A percentile compares a stretch with the other conserved stretches of the same genome.
Conservation (phyloP, 2,888 invertebrate genomes). For the Drosophila prolongata region DNA sequence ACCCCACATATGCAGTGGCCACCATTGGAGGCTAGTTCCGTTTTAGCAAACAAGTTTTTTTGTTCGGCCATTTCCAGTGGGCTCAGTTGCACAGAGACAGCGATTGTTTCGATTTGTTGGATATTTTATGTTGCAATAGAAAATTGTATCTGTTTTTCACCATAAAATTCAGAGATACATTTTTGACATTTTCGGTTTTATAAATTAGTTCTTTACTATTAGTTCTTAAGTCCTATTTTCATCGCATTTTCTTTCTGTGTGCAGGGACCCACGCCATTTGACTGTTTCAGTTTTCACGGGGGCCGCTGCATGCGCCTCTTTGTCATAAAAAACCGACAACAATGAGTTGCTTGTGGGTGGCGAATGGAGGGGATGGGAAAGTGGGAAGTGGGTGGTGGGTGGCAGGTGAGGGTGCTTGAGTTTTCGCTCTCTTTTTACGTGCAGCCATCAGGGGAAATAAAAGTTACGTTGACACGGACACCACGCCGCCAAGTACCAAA, state of each 20-base stretch:
- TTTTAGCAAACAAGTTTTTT: conserved; percentile 57
- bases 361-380: neutral
- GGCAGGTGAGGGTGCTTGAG: conserved; percentile 33
- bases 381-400: neutral
- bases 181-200: neutral
- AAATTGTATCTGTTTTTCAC: too few species aligned
- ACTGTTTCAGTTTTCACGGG: conserved; percentile 67
- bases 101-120: neutral
- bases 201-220: neutral
- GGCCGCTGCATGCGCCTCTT: conserved; percentile 45
- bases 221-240: neutral
- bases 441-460: conserved; percentile 71
- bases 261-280: conserved; percentile 47
- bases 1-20: conserved; percentile 39
- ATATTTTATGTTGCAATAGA: too few species aligned
- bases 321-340: conserved; percentile 70
- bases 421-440: conserved; percentile 24
- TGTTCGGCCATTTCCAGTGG: conserved; percentile 17
- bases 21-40: conserved; percentile 63
- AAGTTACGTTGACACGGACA: conserved; percentile 77
- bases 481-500: conserved; percentile 61
- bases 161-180: neutral
- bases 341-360: conserved; percentile 43
- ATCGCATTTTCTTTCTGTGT: conserved; percentile 12
- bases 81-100: conserved; percentile 13